Evolutionary conservation across 2,797 vertebrate species (phyloP).

Genomic region (Tokudaia muenninki): DNA sequence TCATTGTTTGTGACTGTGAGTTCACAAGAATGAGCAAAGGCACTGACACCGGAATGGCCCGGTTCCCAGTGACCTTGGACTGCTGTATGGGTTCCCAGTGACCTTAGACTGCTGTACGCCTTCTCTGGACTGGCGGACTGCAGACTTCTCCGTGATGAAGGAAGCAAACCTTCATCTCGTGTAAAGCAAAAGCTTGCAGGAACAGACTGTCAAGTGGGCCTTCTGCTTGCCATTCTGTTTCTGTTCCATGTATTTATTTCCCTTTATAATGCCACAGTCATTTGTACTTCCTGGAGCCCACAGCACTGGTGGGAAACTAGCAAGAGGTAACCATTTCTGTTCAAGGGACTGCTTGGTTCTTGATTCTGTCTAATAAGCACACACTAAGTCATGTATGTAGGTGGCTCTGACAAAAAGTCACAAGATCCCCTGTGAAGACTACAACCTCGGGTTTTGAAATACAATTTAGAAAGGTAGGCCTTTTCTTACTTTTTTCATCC

Average conservation of each 20-base stretch:
- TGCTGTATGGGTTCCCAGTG: background rate
- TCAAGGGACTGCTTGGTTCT: background rate
- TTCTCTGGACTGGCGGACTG: background rate
- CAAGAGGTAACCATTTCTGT: background rate
- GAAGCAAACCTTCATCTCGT: background rate
- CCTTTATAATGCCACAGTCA: background rate
- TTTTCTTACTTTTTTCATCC: background rate
- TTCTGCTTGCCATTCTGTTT: background rate
- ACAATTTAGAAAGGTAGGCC: background rate
- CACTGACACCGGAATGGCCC: background rate
- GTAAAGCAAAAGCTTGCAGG: background rate
- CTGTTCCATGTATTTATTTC: conserved; percentile 39
- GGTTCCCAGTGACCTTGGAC: background rate
- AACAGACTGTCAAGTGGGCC: conserved; percentile 23
- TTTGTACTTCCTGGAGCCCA: conserved; percentile 33
- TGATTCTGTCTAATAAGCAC: background rate
- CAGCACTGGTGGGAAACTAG: background rate
- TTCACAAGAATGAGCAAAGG: background rate
- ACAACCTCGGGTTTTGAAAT: conserved; percentile 33
- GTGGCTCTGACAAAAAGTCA: background rate
- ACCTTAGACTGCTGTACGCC: background rate
- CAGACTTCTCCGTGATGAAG: background rate
- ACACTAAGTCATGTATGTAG: background rate
- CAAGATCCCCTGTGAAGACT: background rate
- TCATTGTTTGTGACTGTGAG: background rate